A percentile compares a stretch with the other conserved stretches of the same genome.
phyloP scores from a whole-genome alignment of 1,140 invertebrate genomes.

The Zaprionus lachaisei region DNA sequence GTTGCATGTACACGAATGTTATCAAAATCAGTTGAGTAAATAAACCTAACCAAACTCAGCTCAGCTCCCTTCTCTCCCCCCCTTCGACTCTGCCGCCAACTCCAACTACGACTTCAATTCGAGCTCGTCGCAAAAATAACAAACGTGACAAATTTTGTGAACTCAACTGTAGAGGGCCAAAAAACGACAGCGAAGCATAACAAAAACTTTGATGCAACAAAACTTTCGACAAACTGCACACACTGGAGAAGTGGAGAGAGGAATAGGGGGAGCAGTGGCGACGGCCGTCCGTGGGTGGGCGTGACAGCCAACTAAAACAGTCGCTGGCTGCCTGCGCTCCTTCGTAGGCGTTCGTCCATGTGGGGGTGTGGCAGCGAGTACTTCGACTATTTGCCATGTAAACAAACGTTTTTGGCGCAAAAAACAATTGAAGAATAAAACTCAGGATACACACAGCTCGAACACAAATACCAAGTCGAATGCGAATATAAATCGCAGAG shows the following conservation, averaged over 20 bases:
- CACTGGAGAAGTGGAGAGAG: background rate
- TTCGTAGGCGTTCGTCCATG: slow-evolving; percentile 20
- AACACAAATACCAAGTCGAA: slow-evolving; percentile 18
- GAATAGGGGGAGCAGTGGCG: background rate
- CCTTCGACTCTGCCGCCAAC: background rate
- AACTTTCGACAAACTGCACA: slow-evolving; percentile 61
- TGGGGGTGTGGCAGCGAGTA: slow-evolving; percentile 8
- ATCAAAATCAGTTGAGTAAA: slow-evolving; percentile 85
- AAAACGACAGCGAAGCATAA: slow-evolving; percentile 65
- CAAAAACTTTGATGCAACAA: slow-evolving; percentile 76
- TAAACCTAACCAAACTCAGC: slow-evolving; percentile 55
- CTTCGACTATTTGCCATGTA: slow-evolving; percentile 69
- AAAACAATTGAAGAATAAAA: slow-evolving; percentile 77
- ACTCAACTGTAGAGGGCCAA: slow-evolving; percentile 68
- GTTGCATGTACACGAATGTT: slow-evolving; percentile 83
- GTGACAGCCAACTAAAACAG: slow-evolving; percentile 35
- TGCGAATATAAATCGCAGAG: slow-evolving; percentile 14
- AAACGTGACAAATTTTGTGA: slow-evolving; percentile 84
- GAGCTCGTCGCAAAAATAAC: slow-evolving; percentile 73
- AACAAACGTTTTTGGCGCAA: slow-evolving; percentile 80
- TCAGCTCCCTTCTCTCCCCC: background rate
- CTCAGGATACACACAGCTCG: slow-evolving; percentile 49
- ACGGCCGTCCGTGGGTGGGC: slow-evolving; percentile 10
- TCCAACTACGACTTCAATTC: slow-evolving; percentile 2
- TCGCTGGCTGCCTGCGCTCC: slow-evolving; percentile 20